Conservation (phyloP, 1,140 invertebrate genomes). For the Drosophila insularis region DNA sequence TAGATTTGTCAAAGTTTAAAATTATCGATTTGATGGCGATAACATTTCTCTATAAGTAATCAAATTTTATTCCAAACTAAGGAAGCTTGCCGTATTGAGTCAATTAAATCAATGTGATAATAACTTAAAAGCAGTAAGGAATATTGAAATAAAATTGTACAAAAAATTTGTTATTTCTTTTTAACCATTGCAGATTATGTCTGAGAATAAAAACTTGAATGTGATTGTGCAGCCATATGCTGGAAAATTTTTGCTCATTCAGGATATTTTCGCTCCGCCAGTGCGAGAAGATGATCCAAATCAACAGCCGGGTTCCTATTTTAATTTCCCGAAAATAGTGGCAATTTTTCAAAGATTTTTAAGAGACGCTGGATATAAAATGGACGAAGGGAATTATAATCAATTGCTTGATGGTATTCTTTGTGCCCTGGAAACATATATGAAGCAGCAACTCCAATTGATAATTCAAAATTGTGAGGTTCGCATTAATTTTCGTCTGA, state of each 20-base stretch:
- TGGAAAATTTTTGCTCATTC: conserved; percentile 39
- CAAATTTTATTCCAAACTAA: neutral
- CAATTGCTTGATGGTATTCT: conserved; percentile 37
- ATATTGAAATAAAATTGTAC: no score
- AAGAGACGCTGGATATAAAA: neutral
- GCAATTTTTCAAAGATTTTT: conserved; percentile 27
- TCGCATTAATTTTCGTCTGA: conserved; percentile 32
- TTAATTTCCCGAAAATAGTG: conserved; percentile 26
- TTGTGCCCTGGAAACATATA: conserved; percentile 49
- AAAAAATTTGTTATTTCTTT: neutral
- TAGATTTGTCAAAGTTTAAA: no score
- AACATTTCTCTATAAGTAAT: no score
- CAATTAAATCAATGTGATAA: neutral
- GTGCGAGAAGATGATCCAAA: neutral
- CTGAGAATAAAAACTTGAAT: neutral
- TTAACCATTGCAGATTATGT: neutral
- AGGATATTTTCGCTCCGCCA: conserved; percentile 24
- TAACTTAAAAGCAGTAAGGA: neutral
- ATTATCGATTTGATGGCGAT: no score
- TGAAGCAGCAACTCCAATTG: conserved; percentile 22
- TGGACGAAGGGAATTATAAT: neutral
- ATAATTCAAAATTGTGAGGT: conserved; percentile 43
- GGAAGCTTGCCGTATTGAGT: neutral
- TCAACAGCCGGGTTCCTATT: conserved; percentile 8
- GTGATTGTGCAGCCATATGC: conserved; percentile 52